Evolutionary conservation across 35 echinoderm and acorn worm species (phyloP), one percentile per base, ranked within the genome.

Genomic region (Heliocidaris erythrogramma): DNA sequence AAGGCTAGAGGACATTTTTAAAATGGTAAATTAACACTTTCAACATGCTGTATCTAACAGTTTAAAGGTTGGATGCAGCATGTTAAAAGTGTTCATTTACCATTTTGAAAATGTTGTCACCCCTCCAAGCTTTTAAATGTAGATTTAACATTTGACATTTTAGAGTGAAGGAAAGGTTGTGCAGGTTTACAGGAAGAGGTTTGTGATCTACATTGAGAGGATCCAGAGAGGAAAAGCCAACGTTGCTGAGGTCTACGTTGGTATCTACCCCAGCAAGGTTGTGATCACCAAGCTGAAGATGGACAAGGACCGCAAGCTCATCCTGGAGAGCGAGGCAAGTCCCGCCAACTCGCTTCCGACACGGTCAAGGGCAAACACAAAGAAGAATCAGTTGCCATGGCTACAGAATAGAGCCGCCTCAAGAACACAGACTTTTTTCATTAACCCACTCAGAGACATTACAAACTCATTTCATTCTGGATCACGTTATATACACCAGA

Each of bases 201-300:
- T 96, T 96, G 97, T 99, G 6, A 97, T 99, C 48, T 97, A 97
- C 95, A 99, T 99, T 95, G 98, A 99, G 92, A 96, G 98, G 42
- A 99, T 97, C 95, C 97, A 99, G 94, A 90, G 98, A 86, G 98
- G 97, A 69, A 99, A 99, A 60, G 98, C 98, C 60, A 99, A 99
- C 90, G 98, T 97, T 49, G 95, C 96, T 27, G 96, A 97, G 50
- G 98, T 99, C 21, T 96, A 96, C 94, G 98, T 99, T 17, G 97
- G 98, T 47, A 99, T 99, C 94, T 97, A 99, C 95, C 98, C 98
- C 31, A 97, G 97, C 96, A 99, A 99, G 95, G 97, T 97, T 14
- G 98, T 99, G 60, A 99, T 99, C 93, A 94, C 95, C 31, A 99
- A 99, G 88, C 95, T 99, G 84, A 99, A 99, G 85, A 84, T 99